Evolutionary conservation across 2,888 invertebrate genomes (phyloP).

Genomic region (Crossocerus cetratus): DNA sequence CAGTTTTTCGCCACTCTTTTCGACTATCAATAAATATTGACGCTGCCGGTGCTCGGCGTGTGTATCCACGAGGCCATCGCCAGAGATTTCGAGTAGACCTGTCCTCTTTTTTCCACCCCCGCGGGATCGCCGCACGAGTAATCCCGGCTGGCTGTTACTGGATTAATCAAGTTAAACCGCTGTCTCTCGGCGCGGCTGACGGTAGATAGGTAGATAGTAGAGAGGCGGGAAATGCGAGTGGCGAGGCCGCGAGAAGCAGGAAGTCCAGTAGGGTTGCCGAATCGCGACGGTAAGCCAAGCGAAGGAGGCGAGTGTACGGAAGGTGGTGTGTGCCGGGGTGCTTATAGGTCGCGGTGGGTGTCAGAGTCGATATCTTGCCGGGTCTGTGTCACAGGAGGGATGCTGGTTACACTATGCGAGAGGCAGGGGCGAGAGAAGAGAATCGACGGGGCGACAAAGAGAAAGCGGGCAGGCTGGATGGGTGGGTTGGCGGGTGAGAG

Average conservation of each 20-base stretch:
- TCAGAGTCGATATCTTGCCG: constrained; percentile 74
- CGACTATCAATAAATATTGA: constrained; percentile 61
- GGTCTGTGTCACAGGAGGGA: constrained; percentile 69
- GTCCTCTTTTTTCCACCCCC: not conserved
- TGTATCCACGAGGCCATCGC: constrained; percentile 44
- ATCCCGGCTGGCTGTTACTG: no score
- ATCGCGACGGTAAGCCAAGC: constrained; percentile 9
- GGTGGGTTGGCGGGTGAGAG: constrained; percentile 5
- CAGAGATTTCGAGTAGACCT: constrained; percentile 24
- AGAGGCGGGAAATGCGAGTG: no score
- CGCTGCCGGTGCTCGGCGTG: constrained; percentile 39
- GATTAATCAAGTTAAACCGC: not conserved
- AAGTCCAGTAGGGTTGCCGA: constrained; percentile 20
- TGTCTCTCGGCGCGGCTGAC: not conserved
- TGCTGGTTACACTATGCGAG: constrained; percentile 38
- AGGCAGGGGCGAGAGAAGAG: constrained; percentile 20
- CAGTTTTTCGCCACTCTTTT: no score
- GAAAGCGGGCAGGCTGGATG: constrained; percentile 50
- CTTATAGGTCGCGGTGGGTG: constrained; percentile 66
- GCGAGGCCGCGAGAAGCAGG: not conserved
- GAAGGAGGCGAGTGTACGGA: constrained; percentile 9
- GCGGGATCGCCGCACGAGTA: no score
- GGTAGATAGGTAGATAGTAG: no score
- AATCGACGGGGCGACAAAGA: constrained; percentile 23
- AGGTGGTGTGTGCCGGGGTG: constrained; percentile 43